Base-by-base conservation (phyloP, 2,888 invertebrate species). In the Fabriciana adippe region DNA sequence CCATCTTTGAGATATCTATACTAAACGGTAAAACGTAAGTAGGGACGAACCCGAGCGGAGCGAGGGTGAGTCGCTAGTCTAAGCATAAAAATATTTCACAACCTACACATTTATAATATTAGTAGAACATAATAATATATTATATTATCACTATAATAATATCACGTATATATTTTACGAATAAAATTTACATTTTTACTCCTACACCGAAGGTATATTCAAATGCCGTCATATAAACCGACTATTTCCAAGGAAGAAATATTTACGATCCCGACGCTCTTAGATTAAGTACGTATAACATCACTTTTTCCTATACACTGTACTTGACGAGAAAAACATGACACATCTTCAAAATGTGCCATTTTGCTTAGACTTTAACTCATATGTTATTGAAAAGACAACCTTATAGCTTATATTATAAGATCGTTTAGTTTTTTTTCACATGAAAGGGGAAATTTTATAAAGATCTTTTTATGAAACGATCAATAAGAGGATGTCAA, bases 401-500 rank as follows among this genome's bases (percentile, higher is more conserved):
- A 76, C 80, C 77, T 74, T 82, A 73, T 53, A n/a, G 6, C 35
- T 13, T 5, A 66, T 26, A 48, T 6, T 59, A 70, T 74, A 79
- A 69, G 70, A 64, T 53, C 51, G 63, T 53, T 48, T 26, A 56
- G 54, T 21, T 66, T 66, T 18, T 66, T 64, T 54, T 54, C 26
- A 66, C 31, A 75, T 75, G 73, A 62, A 73, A 75, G 77, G 72
- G 75, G 75, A 64, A 72, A 75, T 77, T 78, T 78, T 69, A 69
- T 67, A 74, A 76, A 75, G 79, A 79, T 73, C 80, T 81, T 83
- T 79, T 75, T 76, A 75, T 79, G 72, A 75, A 77, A 74, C 81
- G 81, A 83, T 85, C 87, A 78, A 84, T 85, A 83, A 79, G 78
- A 78, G 79, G 75, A 79, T 79, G 79, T 79, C 78, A 78, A 75